These are phyloP conservation scores for Amiota communis DNA, from an alignment of 2,888 invertebrate genomes.

Conservation along the genomic window DNA sequence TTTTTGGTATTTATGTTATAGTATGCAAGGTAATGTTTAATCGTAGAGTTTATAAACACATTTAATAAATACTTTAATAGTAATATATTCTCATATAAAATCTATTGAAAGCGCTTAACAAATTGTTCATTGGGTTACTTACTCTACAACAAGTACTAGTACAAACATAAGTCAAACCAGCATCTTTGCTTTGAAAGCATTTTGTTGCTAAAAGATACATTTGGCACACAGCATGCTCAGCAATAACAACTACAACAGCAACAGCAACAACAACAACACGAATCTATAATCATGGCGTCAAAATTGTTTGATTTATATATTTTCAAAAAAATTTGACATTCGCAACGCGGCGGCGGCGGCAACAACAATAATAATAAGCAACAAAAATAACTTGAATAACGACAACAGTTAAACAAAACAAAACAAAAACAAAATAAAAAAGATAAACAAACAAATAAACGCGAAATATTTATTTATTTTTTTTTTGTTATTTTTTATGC, in stretches of 20 bases:
- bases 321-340: conserved; percentile 32
- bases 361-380: conserved; percentile 7
- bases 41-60: not conserved
- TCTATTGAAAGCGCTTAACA: conserved; percentile 46
- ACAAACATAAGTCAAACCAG: conserved; percentile 2
- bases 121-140: conserved; percentile 15
- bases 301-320: conserved; percentile 57
- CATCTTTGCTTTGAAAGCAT: not conserved
- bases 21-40: conserved; percentile 43
- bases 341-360: not conserved
- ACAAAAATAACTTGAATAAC: conserved; percentile 4
- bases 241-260: not conserved
- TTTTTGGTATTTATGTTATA: no score
- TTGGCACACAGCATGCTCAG: conserved; percentile 16
- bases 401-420: conserved; percentile 12
- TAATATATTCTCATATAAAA: not conserved
- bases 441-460: conserved; percentile 34
- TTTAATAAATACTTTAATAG: no score
- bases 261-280: conserved; percentile 7
- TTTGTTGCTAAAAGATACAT: conserved; percentile 11
- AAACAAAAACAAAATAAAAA: conserved; percentile 22
- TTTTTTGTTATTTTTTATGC: conserved; percentile 28
- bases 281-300: conserved; percentile 54
- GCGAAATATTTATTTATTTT: not conserved
- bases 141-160: no score